Evolutionary conservation across 2,113 vertebrate genomes (phyloP).

Genomic region (Pampusana beccarii): DNA sequence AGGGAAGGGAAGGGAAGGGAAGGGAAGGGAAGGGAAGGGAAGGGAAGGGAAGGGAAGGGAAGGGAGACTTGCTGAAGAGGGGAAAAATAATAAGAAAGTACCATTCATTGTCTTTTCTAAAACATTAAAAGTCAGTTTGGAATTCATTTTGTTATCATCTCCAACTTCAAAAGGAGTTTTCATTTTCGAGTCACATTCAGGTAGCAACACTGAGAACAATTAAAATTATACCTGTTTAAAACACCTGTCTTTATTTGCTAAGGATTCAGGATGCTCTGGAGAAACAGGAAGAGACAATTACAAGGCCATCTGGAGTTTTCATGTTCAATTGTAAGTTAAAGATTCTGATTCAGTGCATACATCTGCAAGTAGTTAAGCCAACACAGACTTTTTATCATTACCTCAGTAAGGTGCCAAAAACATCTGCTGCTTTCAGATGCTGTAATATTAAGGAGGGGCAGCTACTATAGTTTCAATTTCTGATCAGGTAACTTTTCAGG

Average conservation of each 20-base stretch:
- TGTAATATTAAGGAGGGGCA: not conserved
- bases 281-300: slow-evolving; percentile 58
- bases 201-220: not conserved
- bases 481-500: not conserved
- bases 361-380: slow-evolving; percentile 9
- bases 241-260: not conserved
- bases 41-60: not conserved
- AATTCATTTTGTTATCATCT: not conserved
- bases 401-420: not conserved
- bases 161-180: not conserved
- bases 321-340: slow-evolving; percentile 60
- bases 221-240: slow-evolving; percentile 7
- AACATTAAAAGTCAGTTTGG: not conserved
- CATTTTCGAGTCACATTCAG: not conserved
- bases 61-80: not conserved
- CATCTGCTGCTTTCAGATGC: slow-evolving; percentile 36
- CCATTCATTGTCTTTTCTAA: not conserved
- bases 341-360: not conserved
- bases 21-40: too few species aligned
- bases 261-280: not conserved
- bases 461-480: not conserved
- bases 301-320: slow-evolving; percentile 61
- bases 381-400: slow-evolving; percentile 7
- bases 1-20: too few species aligned
- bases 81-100: not conserved